Percentiles rank a stretch among this genome's conserved stretches.
phyloP scores from a whole-genome alignment of 2,888 invertebrate genomes.

The Drosophila birchii region DNA sequence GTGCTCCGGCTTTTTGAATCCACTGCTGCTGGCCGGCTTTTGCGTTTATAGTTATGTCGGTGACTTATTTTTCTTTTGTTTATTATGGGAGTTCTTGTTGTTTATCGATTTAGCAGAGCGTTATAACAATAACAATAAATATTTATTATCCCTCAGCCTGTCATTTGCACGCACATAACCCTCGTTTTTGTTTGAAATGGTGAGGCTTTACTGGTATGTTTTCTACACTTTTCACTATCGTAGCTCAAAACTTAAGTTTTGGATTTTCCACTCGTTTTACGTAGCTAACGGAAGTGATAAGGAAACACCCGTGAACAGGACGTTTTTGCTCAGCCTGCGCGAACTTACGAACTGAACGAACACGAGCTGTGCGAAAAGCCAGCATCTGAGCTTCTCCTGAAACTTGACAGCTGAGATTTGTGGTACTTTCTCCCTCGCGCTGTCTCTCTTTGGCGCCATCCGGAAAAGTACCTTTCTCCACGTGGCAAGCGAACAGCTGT shows the following conservation, averaged over 20 bases:
- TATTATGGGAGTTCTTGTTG: not conserved
- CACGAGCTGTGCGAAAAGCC: conserved; percentile 39
- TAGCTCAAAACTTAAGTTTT: conserved; percentile 11
- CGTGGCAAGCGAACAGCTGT: conserved; percentile 67
- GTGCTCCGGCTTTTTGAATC: conserved; percentile 22
- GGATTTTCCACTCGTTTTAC: conserved; percentile 36
- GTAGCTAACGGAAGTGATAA: conserved; percentile 4
- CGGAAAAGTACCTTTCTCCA: conserved; percentile 38
- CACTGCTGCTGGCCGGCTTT: conserved; percentile 27
- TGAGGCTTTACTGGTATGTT: not conserved
- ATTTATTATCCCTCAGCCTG: conserved; percentile 49
- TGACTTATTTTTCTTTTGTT: conserved; percentile 10
- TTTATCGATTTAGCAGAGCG: conserved; percentile 54
- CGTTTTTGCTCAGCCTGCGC: conserved; percentile 75
- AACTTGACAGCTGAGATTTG: conserved; percentile 69
- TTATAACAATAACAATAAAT: conserved; percentile 23
- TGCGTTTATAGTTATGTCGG: conserved; percentile 26
- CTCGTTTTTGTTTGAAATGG: not conserved
- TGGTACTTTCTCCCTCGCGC: conserved; percentile 39
- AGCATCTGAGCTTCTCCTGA: conserved; percentile 68
- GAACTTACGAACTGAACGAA: conserved; percentile 61
- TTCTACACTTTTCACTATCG: conserved; percentile 16
- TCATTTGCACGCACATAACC: conserved; percentile 22
- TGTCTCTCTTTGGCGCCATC: conserved; percentile 66
- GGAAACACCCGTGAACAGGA: conserved; percentile 45